A percentile compares a stretch with the other conserved stretches of the same genome.
Evolutionary conservation across 2,113 vertebrate genomes (phyloP).

Genomic region (Rostratula benghalensis): DNA sequence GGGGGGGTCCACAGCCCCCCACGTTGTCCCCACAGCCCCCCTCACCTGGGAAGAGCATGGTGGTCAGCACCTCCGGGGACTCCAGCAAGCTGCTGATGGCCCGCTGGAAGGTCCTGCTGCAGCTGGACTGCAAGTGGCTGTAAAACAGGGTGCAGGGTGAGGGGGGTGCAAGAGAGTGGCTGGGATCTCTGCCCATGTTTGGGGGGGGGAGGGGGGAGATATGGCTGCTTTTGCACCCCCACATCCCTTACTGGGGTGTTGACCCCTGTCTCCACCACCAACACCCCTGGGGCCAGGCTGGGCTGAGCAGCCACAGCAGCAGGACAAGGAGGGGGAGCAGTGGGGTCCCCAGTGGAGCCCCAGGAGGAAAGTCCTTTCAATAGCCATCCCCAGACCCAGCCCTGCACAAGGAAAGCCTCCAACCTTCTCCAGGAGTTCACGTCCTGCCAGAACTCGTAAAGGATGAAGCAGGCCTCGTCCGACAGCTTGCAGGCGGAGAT

Average conservation of each 20-base stretch:
- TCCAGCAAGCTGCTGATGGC: constrained; percentile 86
- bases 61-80: constrained; percentile 88
- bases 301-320: neutral
- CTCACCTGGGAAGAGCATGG: constrained; percentile 92
- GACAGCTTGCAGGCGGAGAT: constrained; percentile 88
- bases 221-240: neutral
- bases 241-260: neutral
- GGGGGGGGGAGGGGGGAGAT: fast-evolving
- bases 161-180: neutral
- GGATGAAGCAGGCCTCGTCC: constrained; percentile 84
- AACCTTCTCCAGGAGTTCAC: constrained; percentile 95
- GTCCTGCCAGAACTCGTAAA: constrained; percentile 94
- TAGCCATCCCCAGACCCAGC: neutral
- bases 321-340: neutral
- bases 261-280: neutral
- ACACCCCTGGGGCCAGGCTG: fast-evolving
- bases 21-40: fast-evolving
- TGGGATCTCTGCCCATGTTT: fast-evolving
- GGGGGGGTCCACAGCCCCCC: no score
- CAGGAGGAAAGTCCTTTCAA: neutral
- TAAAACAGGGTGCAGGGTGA: neutral
- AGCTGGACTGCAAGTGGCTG: constrained; percentile 90
- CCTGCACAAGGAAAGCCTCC: neutral
- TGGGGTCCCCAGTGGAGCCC: neutral
- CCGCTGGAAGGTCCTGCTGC: constrained; percentile 90